A percentile compares a stretch with the other conserved stretches of the same genome.
These are phyloP conservation scores for Campopleginae sp. DNA, from an alignment of 2,888 invertebrate genomes.

Conservation along the genomic window DNA sequence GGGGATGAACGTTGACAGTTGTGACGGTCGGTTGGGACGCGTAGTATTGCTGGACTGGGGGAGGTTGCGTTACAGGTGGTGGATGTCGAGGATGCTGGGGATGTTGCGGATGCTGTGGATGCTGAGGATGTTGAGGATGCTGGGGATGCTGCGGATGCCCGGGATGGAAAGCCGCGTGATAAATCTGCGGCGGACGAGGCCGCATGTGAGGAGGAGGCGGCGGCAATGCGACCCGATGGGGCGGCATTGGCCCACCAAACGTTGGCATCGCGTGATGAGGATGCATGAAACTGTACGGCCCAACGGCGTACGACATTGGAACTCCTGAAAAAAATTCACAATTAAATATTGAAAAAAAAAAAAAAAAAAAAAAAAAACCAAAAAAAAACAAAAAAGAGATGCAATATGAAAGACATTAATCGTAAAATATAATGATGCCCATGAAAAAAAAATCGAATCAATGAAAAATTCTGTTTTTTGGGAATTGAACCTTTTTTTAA, in stretches of 20 bases:
- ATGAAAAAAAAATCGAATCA: too few species aligned
- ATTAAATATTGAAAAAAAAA: neutral
- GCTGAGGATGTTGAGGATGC: slow-evolving; percentile 74
- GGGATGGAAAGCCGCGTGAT: slow-evolving; percentile 83
- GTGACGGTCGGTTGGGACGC: slow-evolving; percentile 80
- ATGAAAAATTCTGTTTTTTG: too few species aligned
- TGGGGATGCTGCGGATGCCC: slow-evolving; percentile 83
- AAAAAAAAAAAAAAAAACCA: too few species aligned
- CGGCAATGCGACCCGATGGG: slow-evolving; percentile 84
- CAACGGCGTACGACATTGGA: slow-evolving; percentile 86
- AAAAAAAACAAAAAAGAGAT: too few species aligned
- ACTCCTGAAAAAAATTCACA: slow-evolving; percentile 78
- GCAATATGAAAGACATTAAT: too few species aligned
- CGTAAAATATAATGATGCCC: too few species aligned
- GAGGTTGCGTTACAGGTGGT: slow-evolving; percentile 85
- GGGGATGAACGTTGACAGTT: slow-evolving; percentile 80
- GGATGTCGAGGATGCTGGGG: slow-evolving; percentile 81
- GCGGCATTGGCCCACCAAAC: slow-evolving; percentile 86
- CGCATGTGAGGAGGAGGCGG: slow-evolving; percentile 84
- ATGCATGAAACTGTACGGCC: slow-evolving; percentile 90
- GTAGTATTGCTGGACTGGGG: slow-evolving; percentile 85
- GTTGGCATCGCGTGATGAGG: slow-evolving; percentile 85
- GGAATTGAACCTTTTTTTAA: too few species aligned
- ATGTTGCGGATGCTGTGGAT: slow-evolving; percentile 77
- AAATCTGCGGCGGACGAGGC: slow-evolving; percentile 85